These are phyloP conservation scores for Novumbra hubbsi DNA, from an alignment of 2,797 vertebrate genomes.

Conservation along the genomic window DNA sequence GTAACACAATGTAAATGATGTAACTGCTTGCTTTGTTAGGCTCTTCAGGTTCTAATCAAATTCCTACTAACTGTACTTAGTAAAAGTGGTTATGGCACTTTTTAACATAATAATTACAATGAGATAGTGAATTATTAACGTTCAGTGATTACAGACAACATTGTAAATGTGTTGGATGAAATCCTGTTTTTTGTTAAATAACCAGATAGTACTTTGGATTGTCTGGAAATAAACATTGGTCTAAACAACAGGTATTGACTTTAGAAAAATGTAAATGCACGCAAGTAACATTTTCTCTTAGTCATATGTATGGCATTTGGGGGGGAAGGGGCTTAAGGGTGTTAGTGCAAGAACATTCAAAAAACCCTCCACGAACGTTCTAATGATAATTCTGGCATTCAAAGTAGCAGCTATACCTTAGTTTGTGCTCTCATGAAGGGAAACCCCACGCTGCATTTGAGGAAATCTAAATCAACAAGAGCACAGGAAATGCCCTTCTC, in stretches of 20 bases:
- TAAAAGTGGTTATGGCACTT: no score
- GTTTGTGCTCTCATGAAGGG: constrained; percentile 98
- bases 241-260: not conserved
- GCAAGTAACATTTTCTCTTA: no score
- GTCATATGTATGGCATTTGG: no score
- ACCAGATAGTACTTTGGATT: not conserved
- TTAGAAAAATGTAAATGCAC: not conserved
- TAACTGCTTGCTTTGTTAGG: not conserved
- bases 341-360: no score
- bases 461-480: constrained; percentile 89
- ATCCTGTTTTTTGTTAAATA: not conserved
- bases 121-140: no score
- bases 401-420: constrained; percentile 73
- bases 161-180: not conserved
- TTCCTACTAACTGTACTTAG: not conserved
- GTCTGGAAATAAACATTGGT: not conserved
- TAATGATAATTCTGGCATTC: not conserved
- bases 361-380: not conserved
- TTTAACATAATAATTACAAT: no score
- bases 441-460: constrained; percentile 97
- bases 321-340: no score
- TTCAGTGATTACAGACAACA: not conserved
- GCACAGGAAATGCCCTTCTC: constrained; percentile 95
- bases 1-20: not conserved
- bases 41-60: constrained; percentile 8